These are phyloP conservation scores for Zaprionus capensis DNA, from an alignment of 1,140 invertebrate species.

Conservation along the genomic window DNA sequence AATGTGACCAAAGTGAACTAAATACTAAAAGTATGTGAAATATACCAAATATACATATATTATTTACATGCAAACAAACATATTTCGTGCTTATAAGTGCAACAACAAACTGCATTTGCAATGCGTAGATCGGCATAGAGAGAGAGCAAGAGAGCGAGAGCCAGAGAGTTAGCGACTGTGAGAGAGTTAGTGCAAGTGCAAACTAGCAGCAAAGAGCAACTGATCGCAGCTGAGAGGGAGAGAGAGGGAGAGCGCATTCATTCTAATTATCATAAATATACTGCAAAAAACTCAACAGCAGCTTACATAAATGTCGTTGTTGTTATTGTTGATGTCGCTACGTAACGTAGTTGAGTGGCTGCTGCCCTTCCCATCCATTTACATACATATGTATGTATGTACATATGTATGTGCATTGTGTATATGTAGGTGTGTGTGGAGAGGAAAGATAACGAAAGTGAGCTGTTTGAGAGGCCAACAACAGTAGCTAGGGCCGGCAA, in stretches of 20 bases:
- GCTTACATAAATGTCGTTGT: conserved; percentile 42
- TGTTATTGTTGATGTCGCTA: conserved; percentile 20
- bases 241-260: conserved; percentile 8
- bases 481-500: conserved; percentile 20
- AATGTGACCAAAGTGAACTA: conserved; percentile 25
- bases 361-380: conserved; percentile 20
- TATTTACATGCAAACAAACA: neutral
- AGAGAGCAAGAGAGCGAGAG: neutral
- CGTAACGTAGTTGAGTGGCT: conserved; percentile 31
- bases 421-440: neutral
- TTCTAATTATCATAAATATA: conserved; percentile 32
- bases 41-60: neutral
- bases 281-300: conserved; percentile 22
- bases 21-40: conserved; percentile 6
- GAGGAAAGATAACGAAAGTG: conserved; percentile 8
- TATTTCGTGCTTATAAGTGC: conserved; percentile 2
- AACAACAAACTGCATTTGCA: conserved; percentile 28
- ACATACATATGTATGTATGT: neutral
- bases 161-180: neutral
- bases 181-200: neutral
- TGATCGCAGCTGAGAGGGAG: neutral
- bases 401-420: neutral
- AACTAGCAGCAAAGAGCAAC: neutral
- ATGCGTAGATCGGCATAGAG: conserved; percentile 34
- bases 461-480: conserved; percentile 4